phyloP scores from a whole-genome alignment of 1,140 invertebrate genomes.

The Bombus haemorrhoidalis region DNA sequence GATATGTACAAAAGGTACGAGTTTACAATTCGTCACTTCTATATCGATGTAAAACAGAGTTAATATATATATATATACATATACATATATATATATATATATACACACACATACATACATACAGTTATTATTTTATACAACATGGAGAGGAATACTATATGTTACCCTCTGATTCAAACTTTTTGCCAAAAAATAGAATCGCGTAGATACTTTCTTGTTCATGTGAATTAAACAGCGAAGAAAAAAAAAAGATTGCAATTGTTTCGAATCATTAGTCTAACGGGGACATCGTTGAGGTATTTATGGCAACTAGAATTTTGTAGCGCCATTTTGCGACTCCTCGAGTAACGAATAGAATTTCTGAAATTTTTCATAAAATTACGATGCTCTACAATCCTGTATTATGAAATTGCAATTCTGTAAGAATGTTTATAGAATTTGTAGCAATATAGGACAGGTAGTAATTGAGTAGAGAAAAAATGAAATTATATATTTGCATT shows the following conservation, averaged over 20 bases:
- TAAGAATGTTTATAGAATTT: slow-evolving; percentile 38
- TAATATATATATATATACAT: slow-evolving; percentile 43
- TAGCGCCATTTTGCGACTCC: slow-evolving; percentile 5
- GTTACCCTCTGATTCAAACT: slow-evolving; percentile 34
- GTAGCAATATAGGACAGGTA: slow-evolving; percentile 26
- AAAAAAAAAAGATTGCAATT: slow-evolving; percentile 19
- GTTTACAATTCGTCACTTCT: slow-evolving; percentile 29
- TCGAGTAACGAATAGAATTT: slow-evolving; percentile 23
- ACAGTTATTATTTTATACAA: slow-evolving; percentile 54
- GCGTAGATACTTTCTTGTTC: slow-evolving; percentile 26
- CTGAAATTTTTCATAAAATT: slow-evolving; percentile 30
- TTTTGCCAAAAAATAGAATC: slow-evolving; percentile 36
- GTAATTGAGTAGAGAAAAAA: slow-evolving; percentile 15
- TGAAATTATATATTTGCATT: slow-evolving; percentile 17
- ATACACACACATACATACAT: slow-evolving; percentile 46
- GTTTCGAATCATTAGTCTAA: slow-evolving; percentile 46
- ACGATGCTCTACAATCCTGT: slow-evolving; percentile 7
- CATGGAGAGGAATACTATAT: slow-evolving; percentile 20
- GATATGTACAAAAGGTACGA: slow-evolving; percentile 35
- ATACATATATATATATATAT: slow-evolving; percentile 47
- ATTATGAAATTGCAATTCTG: slow-evolving; percentile 31
- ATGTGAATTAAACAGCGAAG: not conserved
- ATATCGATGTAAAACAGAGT: slow-evolving; percentile 52
- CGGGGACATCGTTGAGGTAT: slow-evolving; percentile 9
- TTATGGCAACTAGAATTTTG: slow-evolving; percentile 37